Evolutionary conservation across 1,140 invertebrate genomes (phyloP).

Genomic region (Cecropterus lyciades): DNA sequence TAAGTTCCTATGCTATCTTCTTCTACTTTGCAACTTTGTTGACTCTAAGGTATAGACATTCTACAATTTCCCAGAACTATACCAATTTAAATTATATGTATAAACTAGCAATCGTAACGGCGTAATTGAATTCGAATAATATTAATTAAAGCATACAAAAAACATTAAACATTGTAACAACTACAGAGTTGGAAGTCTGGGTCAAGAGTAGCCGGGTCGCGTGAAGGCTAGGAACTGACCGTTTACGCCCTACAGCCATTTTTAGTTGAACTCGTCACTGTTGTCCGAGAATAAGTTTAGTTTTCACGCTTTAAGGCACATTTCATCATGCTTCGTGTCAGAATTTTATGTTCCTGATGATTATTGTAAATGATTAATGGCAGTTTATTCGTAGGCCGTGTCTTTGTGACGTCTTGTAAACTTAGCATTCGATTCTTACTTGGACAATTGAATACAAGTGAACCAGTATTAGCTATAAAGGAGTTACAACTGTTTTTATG

Average conservation of each 20-base stretch:
- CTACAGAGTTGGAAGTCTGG: conserved; percentile 11
- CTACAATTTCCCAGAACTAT: too few species aligned
- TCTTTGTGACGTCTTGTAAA: too few species aligned
- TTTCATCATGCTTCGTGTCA: not conserved
- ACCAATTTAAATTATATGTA: not conserved
- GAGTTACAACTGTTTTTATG: too few species aligned
- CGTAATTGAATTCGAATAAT: not conserved
- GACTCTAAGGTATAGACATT: too few species aligned
- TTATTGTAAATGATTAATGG: not conserved
- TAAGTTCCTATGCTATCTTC: too few species aligned
- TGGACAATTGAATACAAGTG: too few species aligned
- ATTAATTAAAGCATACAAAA: not conserved
- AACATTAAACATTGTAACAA: conserved; percentile 5
- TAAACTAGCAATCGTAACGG: not conserved
- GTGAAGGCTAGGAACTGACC: conserved; percentile 22
- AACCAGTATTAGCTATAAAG: too few species aligned
- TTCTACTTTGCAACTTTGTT: too few species aligned
- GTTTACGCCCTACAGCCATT: not conserved
- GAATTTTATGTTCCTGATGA: not conserved
- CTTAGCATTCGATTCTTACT: too few species aligned
- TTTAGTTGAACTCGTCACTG: not conserved
- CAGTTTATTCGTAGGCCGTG: not conserved
- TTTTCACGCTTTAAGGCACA: not conserved
- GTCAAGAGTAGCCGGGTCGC: conserved; percentile 23
- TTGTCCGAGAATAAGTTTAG: not conserved